Evolutionary conservation across 2,113 vertebrate species (phyloP).

Genomic region (Sylvilagus bachmani): DNA sequence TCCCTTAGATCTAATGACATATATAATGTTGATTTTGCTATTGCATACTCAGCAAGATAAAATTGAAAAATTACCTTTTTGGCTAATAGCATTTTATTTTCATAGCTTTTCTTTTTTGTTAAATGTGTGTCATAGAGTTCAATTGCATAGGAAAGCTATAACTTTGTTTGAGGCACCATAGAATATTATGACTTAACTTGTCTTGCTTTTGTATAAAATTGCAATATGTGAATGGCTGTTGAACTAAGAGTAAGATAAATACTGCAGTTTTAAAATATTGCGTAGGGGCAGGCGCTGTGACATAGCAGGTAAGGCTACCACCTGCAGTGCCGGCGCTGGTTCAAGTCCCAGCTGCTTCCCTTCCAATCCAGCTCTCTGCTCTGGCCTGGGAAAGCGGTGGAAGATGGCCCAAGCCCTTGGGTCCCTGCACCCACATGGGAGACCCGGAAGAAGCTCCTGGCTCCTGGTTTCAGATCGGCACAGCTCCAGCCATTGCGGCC

Average conservation of each 20-base stretch:
- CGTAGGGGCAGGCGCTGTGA: not conserved
- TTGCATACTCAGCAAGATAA: conserved; percentile 43
- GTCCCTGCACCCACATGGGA: too few species aligned
- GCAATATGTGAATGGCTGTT: conserved; percentile 59
- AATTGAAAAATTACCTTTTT: conserved; percentile 72
- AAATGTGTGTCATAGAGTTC: not conserved
- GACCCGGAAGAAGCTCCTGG: too few species aligned
- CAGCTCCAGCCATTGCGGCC: too few species aligned
- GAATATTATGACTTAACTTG: conserved; percentile 78
- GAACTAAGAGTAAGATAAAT: conserved; percentile 63
- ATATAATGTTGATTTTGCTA: not conserved
- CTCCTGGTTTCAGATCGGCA: too few species aligned
- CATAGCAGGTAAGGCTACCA: too few species aligned
- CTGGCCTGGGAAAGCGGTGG: too few species aligned
- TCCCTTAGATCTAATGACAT: not conserved
- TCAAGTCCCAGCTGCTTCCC: too few species aligned
- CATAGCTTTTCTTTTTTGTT: conserved; percentile 1
- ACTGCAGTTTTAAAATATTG: conserved; percentile 41
- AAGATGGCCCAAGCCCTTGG: too few species aligned
- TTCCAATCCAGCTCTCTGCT: too few species aligned
- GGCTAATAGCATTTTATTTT: conserved; percentile 75
- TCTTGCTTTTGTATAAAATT: conserved; percentile 80
- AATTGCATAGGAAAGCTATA: conserved; percentile 73
- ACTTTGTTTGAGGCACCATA: conserved; percentile 16
- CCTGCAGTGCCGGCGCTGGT: too few species aligned